These are phyloP conservation scores for Diploptera punctata DNA, from an alignment of 2,888 invertebrate species.

Conservation along the genomic window DNA sequence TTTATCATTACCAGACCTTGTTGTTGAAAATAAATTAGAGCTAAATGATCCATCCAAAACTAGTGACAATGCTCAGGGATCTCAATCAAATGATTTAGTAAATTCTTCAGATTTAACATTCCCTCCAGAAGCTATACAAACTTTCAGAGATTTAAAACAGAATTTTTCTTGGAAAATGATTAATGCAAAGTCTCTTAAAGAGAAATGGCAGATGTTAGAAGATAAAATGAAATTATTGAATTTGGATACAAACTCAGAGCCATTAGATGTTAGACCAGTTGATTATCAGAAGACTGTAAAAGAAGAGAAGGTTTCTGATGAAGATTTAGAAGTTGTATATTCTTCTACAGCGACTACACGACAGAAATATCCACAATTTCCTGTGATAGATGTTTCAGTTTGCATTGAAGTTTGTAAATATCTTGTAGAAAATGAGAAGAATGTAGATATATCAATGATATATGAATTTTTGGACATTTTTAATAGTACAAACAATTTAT, in stretches of 20 bases:
- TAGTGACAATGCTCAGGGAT: neutral
- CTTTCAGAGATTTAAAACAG: slow-evolving; percentile 59
- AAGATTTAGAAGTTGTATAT: slow-evolving; percentile 6
- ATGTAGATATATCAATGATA: neutral
- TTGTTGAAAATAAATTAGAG: neutral
- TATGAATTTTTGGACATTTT: neutral
- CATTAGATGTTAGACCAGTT: slow-evolving; percentile 39
- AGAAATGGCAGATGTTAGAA: slow-evolving; percentile 63
- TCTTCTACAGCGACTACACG: neutral
- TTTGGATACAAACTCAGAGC: slow-evolving; percentile 35
- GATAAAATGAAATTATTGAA: slow-evolving; percentile 49
- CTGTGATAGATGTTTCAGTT: slow-evolving; percentile 11
- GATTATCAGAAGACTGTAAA: slow-evolving; percentile 1
- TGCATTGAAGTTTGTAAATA: neutral
- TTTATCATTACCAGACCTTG: slow-evolving; percentile 34
- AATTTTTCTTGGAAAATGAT: slow-evolving; percentile 62
- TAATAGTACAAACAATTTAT: neutral
- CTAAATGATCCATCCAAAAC: neutral
- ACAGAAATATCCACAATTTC: neutral
- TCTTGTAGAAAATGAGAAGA: neutral
- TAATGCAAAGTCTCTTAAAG: slow-evolving; percentile 60
- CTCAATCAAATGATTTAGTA: neutral
- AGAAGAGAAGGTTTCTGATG: neutral
- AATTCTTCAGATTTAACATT: neutral
- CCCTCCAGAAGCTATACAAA: slow-evolving; percentile 59